phyloP scores from a whole-genome alignment of 2,113 vertebrate genomes.

The Leucoraja erinaceus region DNA sequence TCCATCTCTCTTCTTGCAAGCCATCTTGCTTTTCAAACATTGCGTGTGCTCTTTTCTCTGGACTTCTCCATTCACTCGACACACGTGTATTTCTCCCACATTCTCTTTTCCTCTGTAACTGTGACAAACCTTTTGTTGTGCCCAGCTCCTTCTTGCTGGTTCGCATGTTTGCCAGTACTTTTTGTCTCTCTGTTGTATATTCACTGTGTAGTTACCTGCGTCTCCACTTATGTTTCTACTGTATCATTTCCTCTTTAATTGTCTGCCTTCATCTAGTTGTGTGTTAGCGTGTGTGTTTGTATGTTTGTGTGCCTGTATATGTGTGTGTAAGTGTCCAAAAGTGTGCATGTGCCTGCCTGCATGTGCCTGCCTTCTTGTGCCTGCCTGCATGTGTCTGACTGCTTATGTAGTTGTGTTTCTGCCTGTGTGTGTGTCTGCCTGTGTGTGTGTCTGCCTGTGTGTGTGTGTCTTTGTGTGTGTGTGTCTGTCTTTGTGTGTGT shows the following conservation, averaged over 20 bases:
- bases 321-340: not conserved
- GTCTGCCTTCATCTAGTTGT: slow-evolving; percentile 43
- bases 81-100: not conserved
- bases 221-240: slow-evolving; percentile 46
- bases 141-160: not conserved
- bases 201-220: not conserved
- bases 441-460: too few species aligned
- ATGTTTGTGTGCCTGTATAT: slow-evolving; percentile 41
- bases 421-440: too few species aligned
- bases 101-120: not conserved
- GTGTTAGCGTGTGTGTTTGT: not conserved
- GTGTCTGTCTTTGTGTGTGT: too few species aligned
- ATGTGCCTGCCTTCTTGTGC: too few species aligned
- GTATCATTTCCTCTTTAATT: not conserved
- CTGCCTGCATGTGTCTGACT: too few species aligned
- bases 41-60: not conserved
- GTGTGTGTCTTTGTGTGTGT: too few species aligned
- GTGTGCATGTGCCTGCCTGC: not conserved
- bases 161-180: too few species aligned
- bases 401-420: too few species aligned
- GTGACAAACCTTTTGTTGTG: not conserved
- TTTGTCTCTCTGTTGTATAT: too few species aligned
- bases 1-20: too few species aligned
- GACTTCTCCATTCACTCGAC: slow-evolving; percentile 38
- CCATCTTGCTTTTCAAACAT: too few species aligned